Conservation (phyloP, 2,113 vertebrate species). For the Malurus melanocephalus region DNA sequence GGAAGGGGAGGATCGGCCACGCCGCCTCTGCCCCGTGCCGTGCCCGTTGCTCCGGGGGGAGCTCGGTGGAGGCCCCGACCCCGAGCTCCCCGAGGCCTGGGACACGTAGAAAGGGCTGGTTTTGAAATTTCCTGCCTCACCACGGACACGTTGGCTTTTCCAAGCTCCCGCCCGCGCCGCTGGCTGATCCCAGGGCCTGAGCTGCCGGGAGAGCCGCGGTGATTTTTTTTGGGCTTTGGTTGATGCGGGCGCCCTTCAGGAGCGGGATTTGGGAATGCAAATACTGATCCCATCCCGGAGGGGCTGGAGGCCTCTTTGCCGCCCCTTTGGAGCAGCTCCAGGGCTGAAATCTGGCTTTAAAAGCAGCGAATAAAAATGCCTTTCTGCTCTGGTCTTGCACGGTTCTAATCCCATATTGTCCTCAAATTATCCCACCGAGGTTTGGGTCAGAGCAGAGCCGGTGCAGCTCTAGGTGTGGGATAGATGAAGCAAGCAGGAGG, state of each 20-base stretch:
- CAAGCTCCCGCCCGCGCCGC: fast-evolving
- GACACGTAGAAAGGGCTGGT: not conserved
- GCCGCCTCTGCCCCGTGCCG: no score
- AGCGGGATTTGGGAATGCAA: not conserved
- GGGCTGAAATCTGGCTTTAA: not conserved
- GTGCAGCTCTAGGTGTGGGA: not conserved
- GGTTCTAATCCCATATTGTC: not conserved
- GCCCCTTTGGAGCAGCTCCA: not conserved
- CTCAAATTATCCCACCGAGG: fast-evolving
- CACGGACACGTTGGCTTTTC: not conserved
- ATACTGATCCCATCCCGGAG: fast-evolving
- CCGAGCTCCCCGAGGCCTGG: not conserved
- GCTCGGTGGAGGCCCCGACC: not conserved
- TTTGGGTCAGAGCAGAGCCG: not conserved
- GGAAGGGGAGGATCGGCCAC: not conserved
- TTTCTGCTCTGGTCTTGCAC: fast-evolving
- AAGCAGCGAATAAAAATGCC: fast-evolving
- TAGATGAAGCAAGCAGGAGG: fast-evolving
- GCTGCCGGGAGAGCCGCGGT: fast-evolving
- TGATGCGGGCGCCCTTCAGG: not conserved
- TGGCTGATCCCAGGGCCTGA: not conserved
- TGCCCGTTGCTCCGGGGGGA: fast-evolving
- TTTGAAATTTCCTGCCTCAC: not conserved
- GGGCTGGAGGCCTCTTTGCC: not conserved
- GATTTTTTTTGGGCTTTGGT: not conserved